These are phyloP conservation scores for Hephaestus fuliginosus DNA, from an alignment of 2,797 vertebrate genomes.

Conservation along the genomic window DNA sequence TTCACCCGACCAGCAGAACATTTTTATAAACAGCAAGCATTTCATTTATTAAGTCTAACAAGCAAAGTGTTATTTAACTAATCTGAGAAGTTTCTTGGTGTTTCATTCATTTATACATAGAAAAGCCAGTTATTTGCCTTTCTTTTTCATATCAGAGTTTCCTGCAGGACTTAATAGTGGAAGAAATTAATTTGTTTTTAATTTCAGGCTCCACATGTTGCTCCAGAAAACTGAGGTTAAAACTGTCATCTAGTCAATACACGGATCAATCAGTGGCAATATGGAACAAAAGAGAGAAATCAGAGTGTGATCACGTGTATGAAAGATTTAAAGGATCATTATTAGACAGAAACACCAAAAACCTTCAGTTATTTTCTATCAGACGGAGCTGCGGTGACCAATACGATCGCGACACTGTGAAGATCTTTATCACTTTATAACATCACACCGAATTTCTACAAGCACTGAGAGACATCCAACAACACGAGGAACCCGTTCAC, in stretches of 20 bases:
- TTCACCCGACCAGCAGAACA: fast-evolving
- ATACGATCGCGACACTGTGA: not conserved
- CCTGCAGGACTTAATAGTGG: not conserved
- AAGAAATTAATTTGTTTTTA: too few species aligned
- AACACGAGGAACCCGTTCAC: not conserved
- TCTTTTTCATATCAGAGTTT: not conserved
- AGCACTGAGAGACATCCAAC: not conserved
- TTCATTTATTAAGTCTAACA: not conserved
- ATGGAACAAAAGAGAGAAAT: not conserved
- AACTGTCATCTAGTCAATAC: not conserved
- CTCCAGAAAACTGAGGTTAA: not conserved
- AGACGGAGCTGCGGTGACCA: not conserved
- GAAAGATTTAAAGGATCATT: not conserved
- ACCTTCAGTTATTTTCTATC: not conserved
- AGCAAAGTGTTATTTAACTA: not conserved
- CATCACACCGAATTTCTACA: not conserved
- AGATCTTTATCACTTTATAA: not conserved
- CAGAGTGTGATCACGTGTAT: not conserved
- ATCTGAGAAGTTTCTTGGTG: not conserved
- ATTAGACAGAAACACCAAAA: not conserved
- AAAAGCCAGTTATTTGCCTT: not conserved
- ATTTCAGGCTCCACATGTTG: too few species aligned
- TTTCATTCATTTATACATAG: not conserved
- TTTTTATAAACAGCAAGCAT: not conserved
- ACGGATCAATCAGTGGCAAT: not conserved